Evolutionary conservation across 2,113 vertebrate genomes (phyloP), one percentile per base, ranked within the genome.

Genomic region (Myrmecophaga tridactyla): DNA sequence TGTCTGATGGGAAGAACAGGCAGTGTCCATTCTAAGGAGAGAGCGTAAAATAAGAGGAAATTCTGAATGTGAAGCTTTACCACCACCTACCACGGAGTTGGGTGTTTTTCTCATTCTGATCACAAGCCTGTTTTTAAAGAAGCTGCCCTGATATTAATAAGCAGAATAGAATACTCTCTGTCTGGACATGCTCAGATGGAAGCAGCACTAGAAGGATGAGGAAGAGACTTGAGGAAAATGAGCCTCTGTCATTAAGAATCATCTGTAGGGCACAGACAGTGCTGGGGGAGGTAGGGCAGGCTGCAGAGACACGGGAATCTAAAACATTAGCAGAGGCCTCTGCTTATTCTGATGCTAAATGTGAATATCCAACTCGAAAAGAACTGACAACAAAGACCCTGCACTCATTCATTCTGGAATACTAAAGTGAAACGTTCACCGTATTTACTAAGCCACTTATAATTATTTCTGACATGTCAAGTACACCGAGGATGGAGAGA

Each of bases 401-500:
- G 34, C 11, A 8, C 39, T 72, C 53, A 46, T 63, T 63, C 25
- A 1, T 63, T 92, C 85, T 39, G 65, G 36, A 96, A 91, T 83
- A 94, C 69, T 86, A 86, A 97, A 88, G 46, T 83, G 39, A 88
- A 80, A 84, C 78, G 53, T 36, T n/a, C 94, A 20, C 85, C 53
- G 12, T 89, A 51, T 94, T 88, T 95, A 84, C 65, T 86, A 92
- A 88, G 51, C 65, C 31, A 63, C 69, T 94, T 85, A n/a, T 96
- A 96, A 96, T 97, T 93, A 95, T 94, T 94, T 82, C 81, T 96
- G 92, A 91, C 88, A 41, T 81, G 63, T 96, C 63, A 53, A 69
- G 83, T 95, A 20, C 48, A 77, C 53, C 62, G 62, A 25, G 51
- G n/a, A 89, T 90, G 81, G 65, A 94, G 25, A 82, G 72, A 89